Conservation (phyloP, 2,797 vertebrate species). For the Prunella strophiata region DNA sequence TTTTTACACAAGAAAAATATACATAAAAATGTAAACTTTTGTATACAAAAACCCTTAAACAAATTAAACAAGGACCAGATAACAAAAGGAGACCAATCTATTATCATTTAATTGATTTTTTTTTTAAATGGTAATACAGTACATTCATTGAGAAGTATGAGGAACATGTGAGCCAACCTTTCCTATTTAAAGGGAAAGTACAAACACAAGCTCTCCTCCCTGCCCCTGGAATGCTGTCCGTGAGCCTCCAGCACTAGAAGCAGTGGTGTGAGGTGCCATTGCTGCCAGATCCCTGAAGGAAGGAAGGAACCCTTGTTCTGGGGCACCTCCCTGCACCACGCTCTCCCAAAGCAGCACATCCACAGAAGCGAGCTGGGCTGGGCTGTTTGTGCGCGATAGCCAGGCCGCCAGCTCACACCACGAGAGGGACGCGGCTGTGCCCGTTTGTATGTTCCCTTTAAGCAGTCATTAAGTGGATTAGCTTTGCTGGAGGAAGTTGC, state of each 20-base stretch:
- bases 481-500: slow-evolving; percentile 22
- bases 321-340: neutral
- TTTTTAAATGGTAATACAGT: slow-evolving; percentile 97
- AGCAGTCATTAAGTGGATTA: slow-evolving; percentile 60
- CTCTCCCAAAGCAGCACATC: neutral
- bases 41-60: slow-evolving; percentile 99
- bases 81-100: slow-evolving; percentile 99
- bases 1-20: slow-evolving; percentile 99
- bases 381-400: slow-evolving; percentile 54
- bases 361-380: slow-evolving; percentile 19
- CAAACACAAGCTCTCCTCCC: slow-evolving; percentile 65
- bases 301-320: neutral
- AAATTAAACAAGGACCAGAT: slow-evolving; percentile 99
- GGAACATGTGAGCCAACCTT: slow-evolving; percentile 89
- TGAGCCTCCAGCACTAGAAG: slow-evolving; percentile 31
- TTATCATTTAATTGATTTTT: slow-evolving; percentile 93
- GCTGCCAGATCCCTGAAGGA: neutral
- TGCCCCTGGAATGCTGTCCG: slow-evolving; percentile 51
- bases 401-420: slow-evolving; percentile 38
- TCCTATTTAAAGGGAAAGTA: slow-evolving; percentile 81
- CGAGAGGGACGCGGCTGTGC: neutral
- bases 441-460: slow-evolving; percentile 78
- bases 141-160: slow-evolving; percentile 99
- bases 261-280: neutral
- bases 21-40: slow-evolving; percentile 99